Percentiles rank a stretch among this genome's conserved stretches.
phyloP scores from a whole-genome alignment of 1,140 invertebrate genomes.

The Hylyphantes graminicola region DNA sequence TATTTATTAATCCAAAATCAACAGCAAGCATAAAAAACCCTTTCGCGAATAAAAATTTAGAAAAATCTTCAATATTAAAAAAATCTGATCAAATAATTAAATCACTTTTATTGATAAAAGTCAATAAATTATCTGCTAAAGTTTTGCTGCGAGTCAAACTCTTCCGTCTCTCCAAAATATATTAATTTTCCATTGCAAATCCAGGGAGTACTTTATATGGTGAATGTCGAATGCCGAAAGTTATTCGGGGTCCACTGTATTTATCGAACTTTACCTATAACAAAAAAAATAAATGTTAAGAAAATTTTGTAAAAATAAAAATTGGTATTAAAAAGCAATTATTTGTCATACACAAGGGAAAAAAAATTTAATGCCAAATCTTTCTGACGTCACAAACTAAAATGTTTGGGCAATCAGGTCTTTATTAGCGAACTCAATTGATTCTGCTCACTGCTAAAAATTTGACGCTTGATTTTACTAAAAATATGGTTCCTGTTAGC shows the following conservation, averaged over 20 bases:
- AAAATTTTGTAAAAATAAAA: not conserved
- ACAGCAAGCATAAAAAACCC: too few species aligned
- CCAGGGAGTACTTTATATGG: conserved; percentile 30
- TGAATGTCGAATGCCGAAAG: conserved; percentile 36
- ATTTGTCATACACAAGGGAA: too few species aligned
- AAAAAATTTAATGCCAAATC: not conserved
- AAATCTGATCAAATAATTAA: too few species aligned
- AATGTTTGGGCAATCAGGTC: not conserved
- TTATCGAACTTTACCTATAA: conserved; percentile 51
- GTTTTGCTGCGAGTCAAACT: too few species aligned
- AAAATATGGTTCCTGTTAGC: too few species aligned
- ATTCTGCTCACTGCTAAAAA: too few species aligned
- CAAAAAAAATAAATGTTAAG: not conserved
- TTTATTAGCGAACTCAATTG: not conserved
- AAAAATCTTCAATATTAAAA: too few species aligned
- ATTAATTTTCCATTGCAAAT: conserved; percentile 44
- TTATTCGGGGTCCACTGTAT: conserved; percentile 42
- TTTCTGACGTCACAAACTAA: not conserved
- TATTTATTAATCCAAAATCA: too few species aligned
- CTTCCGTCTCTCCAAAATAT: not conserved
- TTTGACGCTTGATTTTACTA: too few species aligned
- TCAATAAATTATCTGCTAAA: too few species aligned
- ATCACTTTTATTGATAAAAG: too few species aligned
- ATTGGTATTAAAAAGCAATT: not conserved
- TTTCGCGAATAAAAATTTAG: too few species aligned